Conservation (phyloP, 2,888 invertebrate species). For the Sarcophaga subvicina region DNA sequence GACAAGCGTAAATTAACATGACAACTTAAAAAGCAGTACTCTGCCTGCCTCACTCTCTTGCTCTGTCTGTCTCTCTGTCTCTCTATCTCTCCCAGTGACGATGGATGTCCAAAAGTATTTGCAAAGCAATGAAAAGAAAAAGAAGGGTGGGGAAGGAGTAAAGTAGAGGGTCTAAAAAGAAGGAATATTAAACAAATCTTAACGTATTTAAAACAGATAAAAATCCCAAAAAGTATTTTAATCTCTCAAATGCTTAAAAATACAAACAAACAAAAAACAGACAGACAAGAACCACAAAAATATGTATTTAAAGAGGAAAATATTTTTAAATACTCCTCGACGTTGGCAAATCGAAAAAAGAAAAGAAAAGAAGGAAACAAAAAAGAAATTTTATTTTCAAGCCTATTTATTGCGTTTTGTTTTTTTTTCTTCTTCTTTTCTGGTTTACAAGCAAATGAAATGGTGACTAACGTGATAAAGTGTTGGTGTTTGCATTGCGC, state of each 20-base stretch:
- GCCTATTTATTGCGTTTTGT: slow-evolving; percentile 3
- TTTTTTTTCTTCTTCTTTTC: neutral
- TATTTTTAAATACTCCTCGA: slow-evolving; percentile 44
- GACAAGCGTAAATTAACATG: slow-evolving; percentile 66
- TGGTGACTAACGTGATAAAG: slow-evolving; percentile 22
- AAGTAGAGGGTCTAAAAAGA: neutral
- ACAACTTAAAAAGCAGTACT: slow-evolving; percentile 39
- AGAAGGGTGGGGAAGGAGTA: neutral
- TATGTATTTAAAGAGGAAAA: slow-evolving; percentile 31
- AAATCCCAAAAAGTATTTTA: slow-evolving; percentile 35
- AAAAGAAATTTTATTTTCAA: slow-evolving; percentile 17
- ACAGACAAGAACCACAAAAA: neutral
- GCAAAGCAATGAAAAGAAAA: neutral
- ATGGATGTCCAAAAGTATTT: too few species aligned
- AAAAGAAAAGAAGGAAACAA: neutral
- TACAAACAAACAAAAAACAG: neutral
- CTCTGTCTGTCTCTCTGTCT: too few species aligned
- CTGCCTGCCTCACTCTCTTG: too few species aligned
- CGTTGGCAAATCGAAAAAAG: neutral
- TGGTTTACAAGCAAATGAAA: neutral
- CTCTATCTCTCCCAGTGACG: too few species aligned
- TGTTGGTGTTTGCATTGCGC: slow-evolving; percentile 6
- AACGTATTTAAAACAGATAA: slow-evolving; percentile 22
- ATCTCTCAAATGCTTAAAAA: neutral
- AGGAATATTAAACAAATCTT: neutral